phyloP scores from a whole-genome alignment of 2,797 vertebrate genomes.

The Leuciscus waleckii region DNA sequence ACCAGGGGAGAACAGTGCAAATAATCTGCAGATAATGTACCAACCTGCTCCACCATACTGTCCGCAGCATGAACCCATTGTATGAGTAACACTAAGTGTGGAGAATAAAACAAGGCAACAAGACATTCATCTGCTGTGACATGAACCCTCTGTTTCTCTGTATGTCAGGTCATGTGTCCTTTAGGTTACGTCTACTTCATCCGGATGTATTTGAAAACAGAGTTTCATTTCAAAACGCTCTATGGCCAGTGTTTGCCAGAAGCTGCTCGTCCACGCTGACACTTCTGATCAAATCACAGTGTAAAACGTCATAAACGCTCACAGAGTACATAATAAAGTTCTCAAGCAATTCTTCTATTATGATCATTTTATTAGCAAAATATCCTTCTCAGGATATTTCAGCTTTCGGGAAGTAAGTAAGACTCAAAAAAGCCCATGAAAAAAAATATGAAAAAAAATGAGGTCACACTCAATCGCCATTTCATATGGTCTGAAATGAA shows the following conservation, averaged over 20 bases:
- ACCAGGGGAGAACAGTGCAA: constrained; percentile 59
- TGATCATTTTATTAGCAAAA: neutral
- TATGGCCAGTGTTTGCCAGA: neutral
- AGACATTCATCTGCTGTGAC: constrained; percentile 73
- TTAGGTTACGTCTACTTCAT: constrained; percentile 10
- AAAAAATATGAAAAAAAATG: neutral
- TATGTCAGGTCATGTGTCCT: constrained; percentile 45
- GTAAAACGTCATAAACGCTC: neutral
- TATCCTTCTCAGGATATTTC: neutral
- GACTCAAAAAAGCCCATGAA: neutral
- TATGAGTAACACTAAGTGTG: constrained; percentile 74
- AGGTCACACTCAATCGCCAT: neutral
- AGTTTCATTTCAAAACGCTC: neutral
- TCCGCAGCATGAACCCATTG: constrained; percentile 68
- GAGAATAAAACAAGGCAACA: constrained; percentile 72
- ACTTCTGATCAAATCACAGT: neutral
- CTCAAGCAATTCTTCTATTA: neutral
- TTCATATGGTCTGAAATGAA: neutral
- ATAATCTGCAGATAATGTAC: constrained; percentile 68
- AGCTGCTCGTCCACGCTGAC: neutral
- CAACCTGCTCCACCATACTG: constrained; percentile 65
- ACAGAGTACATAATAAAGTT: neutral
- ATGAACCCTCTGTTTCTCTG: constrained; percentile 59
- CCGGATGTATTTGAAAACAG: neutral
- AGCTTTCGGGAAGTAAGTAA: neutral